Evolutionary conservation across 2,888 invertebrate species (phyloP).

Genomic region (Atethmia centrago): DNA sequence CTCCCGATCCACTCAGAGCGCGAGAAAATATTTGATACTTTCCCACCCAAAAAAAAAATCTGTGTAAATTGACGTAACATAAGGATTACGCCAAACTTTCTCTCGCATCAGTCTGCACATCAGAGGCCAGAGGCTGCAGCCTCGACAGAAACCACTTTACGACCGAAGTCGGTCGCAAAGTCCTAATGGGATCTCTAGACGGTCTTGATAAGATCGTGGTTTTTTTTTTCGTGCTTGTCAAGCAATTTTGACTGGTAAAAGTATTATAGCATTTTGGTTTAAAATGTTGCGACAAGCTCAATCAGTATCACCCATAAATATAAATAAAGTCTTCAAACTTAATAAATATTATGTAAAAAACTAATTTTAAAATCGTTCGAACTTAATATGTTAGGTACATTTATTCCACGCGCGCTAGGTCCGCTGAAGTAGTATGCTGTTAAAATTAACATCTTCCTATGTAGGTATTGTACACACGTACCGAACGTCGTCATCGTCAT

Average conservation of each 20-base stretch:
- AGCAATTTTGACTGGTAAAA: no score
- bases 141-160: no score
- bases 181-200: no score
- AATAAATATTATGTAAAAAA: neutral
- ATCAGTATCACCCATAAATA: neutral
- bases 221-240: no score
- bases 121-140: no score
- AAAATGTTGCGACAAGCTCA: neutral
- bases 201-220: no score
- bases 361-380: neutral
- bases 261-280: neutral
- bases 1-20: no score
- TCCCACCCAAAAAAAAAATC: no score
- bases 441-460: conserved; percentile 25
- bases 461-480: conserved; percentile 31
- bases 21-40: no score
- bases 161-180: no score
- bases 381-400: neutral
- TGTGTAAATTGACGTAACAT: conserved; percentile 20
- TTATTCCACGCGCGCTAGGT: neutral
- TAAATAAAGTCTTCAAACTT: neutral
- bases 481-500: conserved; percentile 4
- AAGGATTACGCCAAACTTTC: conserved; percentile 32
- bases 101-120: neutral
- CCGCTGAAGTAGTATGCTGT: neutral